Percentiles rank a stretch among this genome's conserved stretches.
Conservation (phyloP, 2,113 vertebrate genomes). For the Crotalus tigris region DNA sequence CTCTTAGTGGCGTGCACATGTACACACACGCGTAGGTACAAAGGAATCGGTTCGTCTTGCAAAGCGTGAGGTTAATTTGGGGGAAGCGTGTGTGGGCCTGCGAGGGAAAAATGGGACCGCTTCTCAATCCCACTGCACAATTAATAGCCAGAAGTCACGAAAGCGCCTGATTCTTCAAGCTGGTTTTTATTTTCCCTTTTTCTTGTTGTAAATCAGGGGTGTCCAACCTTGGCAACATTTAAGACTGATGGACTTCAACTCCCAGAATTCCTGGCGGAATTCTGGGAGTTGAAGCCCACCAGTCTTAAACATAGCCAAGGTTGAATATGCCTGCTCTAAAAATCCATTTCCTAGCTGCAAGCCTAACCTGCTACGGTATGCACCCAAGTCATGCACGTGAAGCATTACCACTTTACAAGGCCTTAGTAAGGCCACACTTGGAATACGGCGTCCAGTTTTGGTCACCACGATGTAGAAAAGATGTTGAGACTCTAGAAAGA, state of each 20-base stretch:
- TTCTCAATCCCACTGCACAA: no score
- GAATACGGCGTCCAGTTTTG: not conserved
- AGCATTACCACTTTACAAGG: not conserved
- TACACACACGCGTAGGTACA: not conserved
- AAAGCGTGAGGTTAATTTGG: not conserved
- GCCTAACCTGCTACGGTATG: no score
- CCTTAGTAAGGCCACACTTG: not conserved
- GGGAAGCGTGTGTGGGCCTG: not conserved
- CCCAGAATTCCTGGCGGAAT: not conserved
- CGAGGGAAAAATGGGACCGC: not conserved
- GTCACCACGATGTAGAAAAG: not conserved
- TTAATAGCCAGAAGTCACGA: not conserved
- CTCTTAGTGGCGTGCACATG: not conserved
- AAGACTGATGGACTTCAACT: not conserved
- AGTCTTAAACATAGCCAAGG: no score
- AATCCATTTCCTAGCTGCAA: not conserved
- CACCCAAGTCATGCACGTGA: not conserved
- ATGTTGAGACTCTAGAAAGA: not conserved
- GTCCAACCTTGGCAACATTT: not conserved
- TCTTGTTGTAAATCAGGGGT: not conserved
- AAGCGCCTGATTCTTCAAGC: fast-evolving
- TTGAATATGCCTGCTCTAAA: no score
- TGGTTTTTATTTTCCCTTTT: not conserved
- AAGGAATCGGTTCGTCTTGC: not conserved
- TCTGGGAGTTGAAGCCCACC: no score